Evolutionary conservation across 1,140 invertebrate genomes (phyloP), one percentile per base, ranked within the genome.

Genomic region (Hetaerina americana): DNA sequence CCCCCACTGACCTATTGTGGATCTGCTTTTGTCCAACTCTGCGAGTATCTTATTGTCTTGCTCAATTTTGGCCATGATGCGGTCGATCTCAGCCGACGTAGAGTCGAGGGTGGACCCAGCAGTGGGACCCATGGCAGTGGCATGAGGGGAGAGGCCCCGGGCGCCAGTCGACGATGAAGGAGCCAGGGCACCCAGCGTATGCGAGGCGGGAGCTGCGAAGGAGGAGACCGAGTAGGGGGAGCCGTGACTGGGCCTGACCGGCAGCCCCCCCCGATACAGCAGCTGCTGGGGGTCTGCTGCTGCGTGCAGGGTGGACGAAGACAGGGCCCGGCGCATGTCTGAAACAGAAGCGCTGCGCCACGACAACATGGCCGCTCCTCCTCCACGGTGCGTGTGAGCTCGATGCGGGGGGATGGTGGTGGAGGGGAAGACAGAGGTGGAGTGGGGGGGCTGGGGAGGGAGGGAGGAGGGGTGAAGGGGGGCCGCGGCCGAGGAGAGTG

Each of bases 51-150:
- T 84, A 78, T 87, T 87, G 77, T 89, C 89, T 82, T 95, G 94
- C 81, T 96, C 93, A 76, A 96, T 92, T 85, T 95, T 96, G 73
- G 93, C 93, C 90, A 96, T 95, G 78, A 96, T 92, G 78, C 91
- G 86, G 81, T 96, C 94, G 77, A 96, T 94, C 83, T 96, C 93
- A 27, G 88, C 40, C 87, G 76, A 68, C 70, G 74, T 74, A 66
- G 26, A 68, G 26, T 70, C 24, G 25, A 68, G 28, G 74, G 72
- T 25, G 66, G 40, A 57, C 22, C 40, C 88, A 88, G 75, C 89
- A 88, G 88, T 72, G 85, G 81, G 72, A 81, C 83, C 80, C 83
- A 84, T 74, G 82, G 86, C 75, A 80, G 82, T 76, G 85, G 67
- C 24, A 57, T 57, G 40, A 84, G 71, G 85, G 80, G 69, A 83